These are phyloP conservation scores for Lordiphosa clarofinis DNA, from an alignment of 1,140 invertebrate species.

Conservation along the genomic window DNA sequence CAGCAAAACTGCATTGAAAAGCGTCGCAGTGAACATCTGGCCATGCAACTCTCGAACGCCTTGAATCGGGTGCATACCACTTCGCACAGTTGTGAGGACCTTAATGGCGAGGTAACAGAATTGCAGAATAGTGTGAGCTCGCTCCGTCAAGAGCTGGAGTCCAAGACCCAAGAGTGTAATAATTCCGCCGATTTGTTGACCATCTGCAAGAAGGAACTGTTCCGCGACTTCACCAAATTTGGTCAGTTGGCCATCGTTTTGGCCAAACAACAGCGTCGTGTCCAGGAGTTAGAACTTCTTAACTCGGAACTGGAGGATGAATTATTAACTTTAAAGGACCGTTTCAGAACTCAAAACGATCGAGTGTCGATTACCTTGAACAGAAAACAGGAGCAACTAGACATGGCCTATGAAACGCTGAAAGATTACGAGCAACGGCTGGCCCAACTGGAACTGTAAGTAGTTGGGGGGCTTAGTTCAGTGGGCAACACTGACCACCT, in stretches of 20 bases:
- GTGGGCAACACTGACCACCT: no score
- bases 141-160: slow-evolving; percentile 5
- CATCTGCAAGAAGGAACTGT: slow-evolving; percentile 13
- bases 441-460: slow-evolving; percentile 23
- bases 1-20: slow-evolving; percentile 9
- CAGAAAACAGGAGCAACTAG: slow-evolving; percentile 18
- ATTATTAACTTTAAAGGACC: slow-evolving; percentile 15
- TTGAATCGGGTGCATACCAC: neutral
- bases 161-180: slow-evolving; percentile 23
- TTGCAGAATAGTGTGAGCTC: neutral
- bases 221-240: slow-evolving; percentile 25
- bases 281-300: slow-evolving; percentile 6
- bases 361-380: neutral
- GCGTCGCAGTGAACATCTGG: slow-evolving; percentile 9
- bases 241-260: slow-evolving; percentile 11
- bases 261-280: slow-evolving; percentile 23
- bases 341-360: slow-evolving; percentile 18
- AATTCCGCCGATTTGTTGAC: slow-evolving; percentile 16
- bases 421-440: slow-evolving; percentile 16
- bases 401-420: neutral
- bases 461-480: neutral
- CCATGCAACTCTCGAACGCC: neutral
- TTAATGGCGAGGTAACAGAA: neutral
- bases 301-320: slow-evolving; percentile 30
- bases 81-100: neutral